Percentiles rank a stretch among this genome's conserved stretches.
phyloP scores from a whole-genome alignment of 2,888 invertebrate genomes.

The Agelastica alni region DNA sequence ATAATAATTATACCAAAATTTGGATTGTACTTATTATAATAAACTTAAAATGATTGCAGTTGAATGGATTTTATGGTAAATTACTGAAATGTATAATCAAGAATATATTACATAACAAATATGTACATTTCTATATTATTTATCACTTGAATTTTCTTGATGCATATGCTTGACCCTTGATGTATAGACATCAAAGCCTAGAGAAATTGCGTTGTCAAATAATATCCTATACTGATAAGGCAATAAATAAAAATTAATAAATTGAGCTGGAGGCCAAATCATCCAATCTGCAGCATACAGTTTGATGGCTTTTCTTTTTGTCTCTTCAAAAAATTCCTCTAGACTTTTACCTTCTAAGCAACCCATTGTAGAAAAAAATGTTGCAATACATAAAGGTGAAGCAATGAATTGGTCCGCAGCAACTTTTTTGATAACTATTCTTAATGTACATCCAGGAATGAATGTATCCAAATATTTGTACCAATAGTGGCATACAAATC shows the following conservation, averaged over 20 bases:
- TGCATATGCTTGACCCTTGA: constrained; percentile 77
- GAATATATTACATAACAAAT: too few relatives aligned
- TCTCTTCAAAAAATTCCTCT: constrained; percentile 68
- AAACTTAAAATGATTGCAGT: too few relatives aligned
- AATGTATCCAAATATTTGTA: constrained; percentile 75
- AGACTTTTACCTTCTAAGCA: constrained; percentile 68
- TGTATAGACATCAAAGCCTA: constrained; percentile 84
- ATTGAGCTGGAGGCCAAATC: constrained; percentile 91
- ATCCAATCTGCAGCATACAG: constrained; percentile 88
- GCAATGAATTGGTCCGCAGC: constrained; percentile 81
- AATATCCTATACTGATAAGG: constrained; percentile 82
- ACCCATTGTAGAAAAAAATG: constrained; percentile 78
- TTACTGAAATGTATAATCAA: too few relatives aligned
- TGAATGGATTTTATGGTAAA: too few relatives aligned
- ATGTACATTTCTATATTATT: too few relatives aligned
- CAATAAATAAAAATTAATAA: constrained; percentile 88
- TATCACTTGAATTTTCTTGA: too few relatives aligned
- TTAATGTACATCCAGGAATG: constrained; percentile 70
- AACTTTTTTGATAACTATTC: constrained; percentile 75
- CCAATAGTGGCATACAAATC: constrained; percentile 85
- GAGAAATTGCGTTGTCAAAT: constrained; percentile 83
- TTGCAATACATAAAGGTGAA: constrained; percentile 77
- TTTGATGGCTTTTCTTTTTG: constrained; percentile 73
- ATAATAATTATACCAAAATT: too few relatives aligned
- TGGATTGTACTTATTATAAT: too few relatives aligned